A percentile compares a stretch with the other conserved stretches of the same genome.
phyloP scores from a whole-genome alignment of 2,113 vertebrate species.

The Nothocercus nigrocapillus region DNA sequence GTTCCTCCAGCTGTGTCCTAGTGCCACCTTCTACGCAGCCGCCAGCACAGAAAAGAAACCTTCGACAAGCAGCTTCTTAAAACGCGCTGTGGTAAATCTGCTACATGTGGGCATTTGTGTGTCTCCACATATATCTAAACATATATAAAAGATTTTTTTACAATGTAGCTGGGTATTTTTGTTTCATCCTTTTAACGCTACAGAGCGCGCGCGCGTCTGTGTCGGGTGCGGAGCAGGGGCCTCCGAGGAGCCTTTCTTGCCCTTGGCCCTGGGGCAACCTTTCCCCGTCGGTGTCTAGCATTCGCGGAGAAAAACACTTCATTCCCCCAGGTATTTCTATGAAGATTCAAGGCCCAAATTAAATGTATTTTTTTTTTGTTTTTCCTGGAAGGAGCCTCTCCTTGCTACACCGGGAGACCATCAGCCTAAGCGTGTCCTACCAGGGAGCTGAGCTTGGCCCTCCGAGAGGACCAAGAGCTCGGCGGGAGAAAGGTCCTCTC shows the following conservation, averaged over 20 bases:
- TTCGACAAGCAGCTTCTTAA: constrained; percentile 78
- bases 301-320: background rate
- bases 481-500: background rate
- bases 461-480: background rate
- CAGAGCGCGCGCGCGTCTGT: constrained; percentile 46
- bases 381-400: background rate
- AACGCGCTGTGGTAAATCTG: constrained; percentile 69
- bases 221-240: constrained; percentile 69
- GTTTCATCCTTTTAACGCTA: constrained; percentile 71
- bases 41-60: constrained; percentile 79
- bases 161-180: constrained; percentile 71
- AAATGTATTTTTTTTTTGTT: background rate
- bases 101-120: constrained; percentile 74
- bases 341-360: background rate
- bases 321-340: background rate
- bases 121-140: background rate
- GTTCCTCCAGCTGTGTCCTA: background rate
- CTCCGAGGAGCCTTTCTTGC: constrained; percentile 67
- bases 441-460: too few relatives aligned
- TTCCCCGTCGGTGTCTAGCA: constrained; percentile 8
- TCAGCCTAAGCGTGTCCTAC: background rate
- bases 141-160: constrained; percentile 73
- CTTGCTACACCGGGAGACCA: too few relatives aligned
- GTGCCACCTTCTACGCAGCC: constrained; percentile 69
- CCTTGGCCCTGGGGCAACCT: constrained; percentile 47